Base-by-base conservation (phyloP, 2,797 vertebrate genomes). In the Florisuga fusca region DNA sequence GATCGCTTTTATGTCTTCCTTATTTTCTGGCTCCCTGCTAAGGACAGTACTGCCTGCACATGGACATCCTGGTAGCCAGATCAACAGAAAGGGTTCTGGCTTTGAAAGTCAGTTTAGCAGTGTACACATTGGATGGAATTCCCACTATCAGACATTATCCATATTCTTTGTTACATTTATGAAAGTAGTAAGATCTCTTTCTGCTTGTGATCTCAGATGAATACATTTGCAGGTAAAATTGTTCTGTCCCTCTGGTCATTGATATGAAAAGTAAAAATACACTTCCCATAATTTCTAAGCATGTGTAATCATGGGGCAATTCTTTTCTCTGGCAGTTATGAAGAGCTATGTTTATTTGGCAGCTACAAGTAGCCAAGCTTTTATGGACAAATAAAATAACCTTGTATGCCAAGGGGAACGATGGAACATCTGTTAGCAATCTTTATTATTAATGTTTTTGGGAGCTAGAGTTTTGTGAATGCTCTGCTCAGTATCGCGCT, bases 371-470 rank as follows among this genome's bases (percentile, higher is more conserved):
- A 94, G 76, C 61, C 73, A 57, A 74, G 79, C 57, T 67, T 67
- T 61, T 82, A 54, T 7, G 46, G 81, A 76, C 5, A 26, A 79
- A 89, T 77, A 58, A 90, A 92, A 94, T 71, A 82, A 83, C 41
- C 27, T 57, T 61, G 25, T 73, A 53, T 64, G 73, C 59, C 77
- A 82, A 90, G n/a, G 34, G 38, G 55, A 85, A 74, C 53, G 50
- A 77, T 38, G 59, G 82, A 89, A 91, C 76, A 89, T 87, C 54
- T 62, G 63, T 84, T 89, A 92, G 58, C 51, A 21, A 51, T 84
- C 72, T 58, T 74, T 83, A 29, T 72, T 57, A 41, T 87, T 73
- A 76, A 79, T 87, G 31, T 80, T 83, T 59, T 58, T 14, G 20
- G 57, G 72, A 73, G 18, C 48, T 67, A 22, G 59, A 25, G 63